These are phyloP conservation scores for Tenthredo amoena DNA, from an alignment of 2,888 invertebrate genomes.

Conservation along the genomic window DNA sequence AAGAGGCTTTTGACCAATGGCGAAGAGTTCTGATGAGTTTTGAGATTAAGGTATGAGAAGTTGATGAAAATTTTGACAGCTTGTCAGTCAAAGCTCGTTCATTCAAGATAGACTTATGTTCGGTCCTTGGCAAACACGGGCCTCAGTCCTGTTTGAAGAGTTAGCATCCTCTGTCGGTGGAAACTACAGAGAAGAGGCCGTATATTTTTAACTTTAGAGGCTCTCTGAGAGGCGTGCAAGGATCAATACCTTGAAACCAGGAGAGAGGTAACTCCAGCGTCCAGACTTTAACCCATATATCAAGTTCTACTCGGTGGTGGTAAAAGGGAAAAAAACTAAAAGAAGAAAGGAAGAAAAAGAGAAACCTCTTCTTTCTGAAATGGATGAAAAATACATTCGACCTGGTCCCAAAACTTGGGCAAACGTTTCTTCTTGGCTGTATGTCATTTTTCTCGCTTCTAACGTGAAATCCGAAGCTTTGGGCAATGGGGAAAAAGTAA, in stretches of 20 bases:
- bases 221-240: slow-evolving; percentile 65
- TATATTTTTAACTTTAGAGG: slow-evolving; percentile 73
- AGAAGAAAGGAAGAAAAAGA: background rate
- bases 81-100: background rate
- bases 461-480: background rate
- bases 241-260: slow-evolving; percentile 66
- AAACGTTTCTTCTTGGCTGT: background rate
- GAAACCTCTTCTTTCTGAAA: background rate
- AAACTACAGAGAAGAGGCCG: slow-evolving; percentile 59
- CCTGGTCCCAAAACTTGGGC: background rate
- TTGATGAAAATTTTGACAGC: background rate
- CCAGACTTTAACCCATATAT: slow-evolving; percentile 48
- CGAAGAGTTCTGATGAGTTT: background rate
- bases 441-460: background rate
- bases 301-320: slow-evolving; percentile 23
- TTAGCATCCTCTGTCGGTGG: background rate
- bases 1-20: background rate
- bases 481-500: no score
- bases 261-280: background rate
- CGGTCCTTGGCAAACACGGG: background rate
- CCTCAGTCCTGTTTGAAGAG: background rate
- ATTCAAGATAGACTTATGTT: background rate
- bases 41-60: background rate
- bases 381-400: background rate
- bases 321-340: background rate